Percentiles rank a stretch among this genome's conserved stretches.
phyloP scores from a whole-genome alignment of 2,797 vertebrate species.

The Manis crassicaudata region DNA sequence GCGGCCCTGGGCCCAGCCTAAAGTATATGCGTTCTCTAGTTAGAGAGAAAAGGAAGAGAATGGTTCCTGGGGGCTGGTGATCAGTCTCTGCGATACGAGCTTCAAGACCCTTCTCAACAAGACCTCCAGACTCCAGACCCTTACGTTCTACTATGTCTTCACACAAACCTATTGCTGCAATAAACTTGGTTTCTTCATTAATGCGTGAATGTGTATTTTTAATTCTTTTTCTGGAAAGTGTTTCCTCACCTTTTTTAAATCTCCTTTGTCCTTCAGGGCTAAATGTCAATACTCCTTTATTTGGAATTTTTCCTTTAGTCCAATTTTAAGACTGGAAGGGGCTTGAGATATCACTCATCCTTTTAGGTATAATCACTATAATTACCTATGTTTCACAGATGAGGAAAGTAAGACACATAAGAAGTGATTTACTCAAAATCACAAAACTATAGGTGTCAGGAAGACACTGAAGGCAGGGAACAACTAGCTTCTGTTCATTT shows the following conservation, averaged over 20 bases:
- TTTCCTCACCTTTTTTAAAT: neutral
- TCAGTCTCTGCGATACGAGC: neutral
- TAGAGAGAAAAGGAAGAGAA: neutral
- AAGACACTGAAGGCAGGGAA: neutral
- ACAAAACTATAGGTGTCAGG: neutral
- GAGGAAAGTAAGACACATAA: neutral
- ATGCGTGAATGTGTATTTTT: neutral
- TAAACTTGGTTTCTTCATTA: neutral
- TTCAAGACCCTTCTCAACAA: neutral
- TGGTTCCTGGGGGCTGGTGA: too few species aligned
- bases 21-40: neutral
- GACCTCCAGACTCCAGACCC: neutral
- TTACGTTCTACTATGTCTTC: neutral
- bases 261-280: neutral
- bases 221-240: neutral
- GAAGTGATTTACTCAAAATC: neutral
- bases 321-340: neutral
- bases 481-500: neutral
- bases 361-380: neutral
- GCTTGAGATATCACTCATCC: neutral
- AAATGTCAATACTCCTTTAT: neutral
- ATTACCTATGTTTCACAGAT: neutral
- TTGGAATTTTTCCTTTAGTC: neutral
- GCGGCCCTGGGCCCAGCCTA: neutral
- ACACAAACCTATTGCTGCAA: neutral